Evolutionary conservation across 2,888 invertebrate genomes (phyloP), one percentile per base, ranked within the genome.

Genomic region (Hyles lineata): DNA sequence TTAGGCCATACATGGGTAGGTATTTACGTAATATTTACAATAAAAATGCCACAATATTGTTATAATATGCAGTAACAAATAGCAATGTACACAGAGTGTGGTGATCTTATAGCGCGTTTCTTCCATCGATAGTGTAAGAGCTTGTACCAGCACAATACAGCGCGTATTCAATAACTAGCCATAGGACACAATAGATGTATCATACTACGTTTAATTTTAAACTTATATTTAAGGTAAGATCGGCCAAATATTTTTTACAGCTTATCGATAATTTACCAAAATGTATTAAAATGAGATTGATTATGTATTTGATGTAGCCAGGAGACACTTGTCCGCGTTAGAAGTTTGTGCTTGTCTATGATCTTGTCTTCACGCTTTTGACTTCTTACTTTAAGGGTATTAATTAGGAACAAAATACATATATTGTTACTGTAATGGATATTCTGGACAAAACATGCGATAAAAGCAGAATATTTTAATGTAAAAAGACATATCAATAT

Each of bases 201-300:
- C n/a, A 58, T 58, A 70, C 23, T 50, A 23, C 67, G 17, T 17
- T 43, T 77, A 79, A 74, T 76, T 80, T 74, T 75, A 79, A 43
- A 75, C 72, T 70, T 78, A 79, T 76, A 73, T 73, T 77, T 78
- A 87, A 86, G 85, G 86, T 83, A 81, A 79, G 83, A 84, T 87
- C 82, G 87, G 88, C 89, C 89, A 88, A 89, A 89, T 86, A 83
- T 83, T 84, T 84, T 83, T 81, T 82, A 82, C 77, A 77, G 76
- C 79, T 80, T 77, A 72, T 58, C 58, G 29, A 70, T 77, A 81
- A 81, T 80, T 82, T 82, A 89, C 88, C 88, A 85, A 88, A 86
- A 88, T 87, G 89, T 90, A 90, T 90, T 89, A 84, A 82, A 82
- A 80, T 81, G 78, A 82, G 76, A 80, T 82, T 83, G 63, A 63